Base-by-base conservation (phyloP, 2,113 vertebrate species). In the Pterocles burchelli region DNA sequence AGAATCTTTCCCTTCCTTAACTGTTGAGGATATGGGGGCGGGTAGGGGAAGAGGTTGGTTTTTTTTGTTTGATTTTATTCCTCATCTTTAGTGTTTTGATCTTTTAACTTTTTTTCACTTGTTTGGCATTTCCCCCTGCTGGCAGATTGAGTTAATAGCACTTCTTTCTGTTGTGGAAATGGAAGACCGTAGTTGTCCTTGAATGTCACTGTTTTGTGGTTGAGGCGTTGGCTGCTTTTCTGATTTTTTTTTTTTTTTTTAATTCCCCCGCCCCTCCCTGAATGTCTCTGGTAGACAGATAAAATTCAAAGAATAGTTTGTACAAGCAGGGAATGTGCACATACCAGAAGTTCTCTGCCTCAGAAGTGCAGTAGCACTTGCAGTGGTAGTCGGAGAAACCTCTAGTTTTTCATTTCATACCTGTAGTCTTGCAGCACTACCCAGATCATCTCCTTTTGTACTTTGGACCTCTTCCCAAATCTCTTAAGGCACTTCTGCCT, bases 51-150 rank as follows among this genome's bases (percentile, higher is more conserved):
- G 41, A 41, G 8, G 16, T n/a, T 52, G 59, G 9, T 17, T 61
- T 67, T 38, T 33, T 93, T 89, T 80, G 36, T 55, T 34, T 52
- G 13, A 65, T 96, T 77, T 58, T 65, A 41, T 87, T 84, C 51
- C 12, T 87, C 3, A 12, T 58, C 48, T 80, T 59, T n/a, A 36
- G 11, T 48, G 41, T 85, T 89, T 55, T 43, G 48, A 41, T 85
- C 11, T 71, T 49, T 31, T 29, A 75, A 94, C 43, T 87, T 87
- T 66, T 79, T 46, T 31, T 34, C 73, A 71, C 68, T 95, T 96
- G 85, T 88, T 97, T 96, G 95, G 46, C 78, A 20, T 90, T 96
- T 96, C 94, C 96, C 97, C 88, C 95, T 97, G 90, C 93, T 97
- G 96, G 94, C 80, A 46, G 46, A 15, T 22, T 9, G 68, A 18